Evolutionary conservation across 2,113 vertebrate genomes (phyloP).

Genomic region (Rhinoptilus africanus): DNA sequence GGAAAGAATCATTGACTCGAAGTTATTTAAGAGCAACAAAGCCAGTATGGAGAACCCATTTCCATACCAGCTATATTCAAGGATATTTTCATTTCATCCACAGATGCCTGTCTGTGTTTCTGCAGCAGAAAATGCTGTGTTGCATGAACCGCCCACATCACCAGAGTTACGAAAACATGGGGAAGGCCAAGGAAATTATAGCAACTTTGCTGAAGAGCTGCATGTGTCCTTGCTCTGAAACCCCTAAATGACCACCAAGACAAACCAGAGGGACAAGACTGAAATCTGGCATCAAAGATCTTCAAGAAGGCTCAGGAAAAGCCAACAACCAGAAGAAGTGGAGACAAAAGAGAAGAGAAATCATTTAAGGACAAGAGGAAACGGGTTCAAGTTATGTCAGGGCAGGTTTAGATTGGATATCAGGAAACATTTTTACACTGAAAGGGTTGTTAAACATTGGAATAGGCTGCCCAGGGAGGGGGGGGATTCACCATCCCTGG

Average conservation of each 20-base stretch:
- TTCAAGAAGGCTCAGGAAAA: background rate
- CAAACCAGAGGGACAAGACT: background rate
- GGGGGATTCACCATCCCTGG: no score
- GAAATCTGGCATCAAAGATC: background rate
- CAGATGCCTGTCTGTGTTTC: background rate
- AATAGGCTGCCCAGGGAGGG: no score
- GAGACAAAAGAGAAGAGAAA: background rate
- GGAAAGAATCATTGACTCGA: background rate
- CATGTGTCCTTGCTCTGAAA: background rate
- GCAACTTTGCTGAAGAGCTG: background rate
- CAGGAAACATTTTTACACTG: no score
- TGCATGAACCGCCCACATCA: background rate
- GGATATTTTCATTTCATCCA: background rate
- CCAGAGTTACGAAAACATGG: background rate
- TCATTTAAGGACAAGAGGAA: no score
- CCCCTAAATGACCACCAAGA: background rate
- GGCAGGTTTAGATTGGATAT: no score
- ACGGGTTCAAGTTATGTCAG: no score
- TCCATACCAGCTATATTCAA: background rate
- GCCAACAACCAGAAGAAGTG: background rate
- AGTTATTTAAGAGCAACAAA: background rate
- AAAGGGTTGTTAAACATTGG: no score
- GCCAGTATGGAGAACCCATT: background rate
- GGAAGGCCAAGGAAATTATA: background rate
- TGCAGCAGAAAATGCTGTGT: background rate